Base-by-base conservation (phyloP, 2,113 vertebrate genomes). In the Peromyscus leucopus region DNA sequence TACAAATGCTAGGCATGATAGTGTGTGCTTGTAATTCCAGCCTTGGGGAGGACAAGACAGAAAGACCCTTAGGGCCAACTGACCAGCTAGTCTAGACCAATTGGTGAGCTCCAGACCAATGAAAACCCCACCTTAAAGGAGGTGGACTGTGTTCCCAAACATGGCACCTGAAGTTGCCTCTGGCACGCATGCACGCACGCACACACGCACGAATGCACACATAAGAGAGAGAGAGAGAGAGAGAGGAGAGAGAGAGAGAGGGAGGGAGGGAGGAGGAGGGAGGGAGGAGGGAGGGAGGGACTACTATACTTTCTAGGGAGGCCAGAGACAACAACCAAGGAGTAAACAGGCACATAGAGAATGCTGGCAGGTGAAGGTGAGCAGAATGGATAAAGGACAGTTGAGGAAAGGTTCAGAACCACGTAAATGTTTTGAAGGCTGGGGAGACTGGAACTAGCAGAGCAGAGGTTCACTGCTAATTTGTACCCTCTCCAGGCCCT, bases 141-240 rank as follows among this genome's bases (percentile, higher is more conserved):
- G 22, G 55, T 24, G 21, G 10, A 24, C 55, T 36, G 19, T 21
- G 0, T 59, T 26, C 22, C 59, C 13, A 31, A 80, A 36, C 16
- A 80, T 80, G 76, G 42, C 28, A 51, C 76, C 22, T 84, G 24
- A 84, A 61, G 36, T 61, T n/a, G 26, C 12, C 36, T 84, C 80
- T 84, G 24, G 15, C 28, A 1, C 3, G 28, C 7, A 31, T 15
- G 5, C 1, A 17, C 0, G 10, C 59, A 28, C 59, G 31, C n/a
- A 63, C 39, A 63, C 26, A 65, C 4, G 39, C 36, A 61, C n/a
- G n/a, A n/a, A n/a, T n/a, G n/a, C 21, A 39, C 11, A 39, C 19
- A 24, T 48, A 13, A 31, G 7, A 57, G 10, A 12, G 59, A 59
- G 57, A 16, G 57, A 16, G 57, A 65, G 22, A 65, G 65, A 55